These are phyloP conservation scores for Apamea monoglypha DNA, from an alignment of 2,888 invertebrate genomes.

Conservation along the genomic window DNA sequence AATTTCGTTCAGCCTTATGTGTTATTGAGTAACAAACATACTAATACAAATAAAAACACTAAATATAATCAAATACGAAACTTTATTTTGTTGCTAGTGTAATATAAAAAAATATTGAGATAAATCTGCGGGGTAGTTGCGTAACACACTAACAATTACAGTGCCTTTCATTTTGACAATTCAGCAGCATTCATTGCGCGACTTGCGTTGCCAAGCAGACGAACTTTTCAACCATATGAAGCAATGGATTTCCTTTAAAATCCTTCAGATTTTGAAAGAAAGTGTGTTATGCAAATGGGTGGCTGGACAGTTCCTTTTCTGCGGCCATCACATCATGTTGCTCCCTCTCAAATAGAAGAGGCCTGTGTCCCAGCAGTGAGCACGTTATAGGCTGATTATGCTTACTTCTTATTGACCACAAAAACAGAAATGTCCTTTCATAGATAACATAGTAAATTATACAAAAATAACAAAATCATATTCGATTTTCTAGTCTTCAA, in stretches of 20 bases:
- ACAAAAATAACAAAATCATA: neutral
- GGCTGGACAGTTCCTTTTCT: no score
- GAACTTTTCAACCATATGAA: no score
- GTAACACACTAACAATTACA: neutral
- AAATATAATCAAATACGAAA: slow-evolving; percentile 30
- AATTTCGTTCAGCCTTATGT: neutral
- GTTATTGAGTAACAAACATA: no score
- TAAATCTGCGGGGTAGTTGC: neutral
- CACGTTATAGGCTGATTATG: no score
- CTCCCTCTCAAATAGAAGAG: no score
- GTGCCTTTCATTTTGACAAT: neutral
- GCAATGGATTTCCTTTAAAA: no score
- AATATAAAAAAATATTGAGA: neutral
- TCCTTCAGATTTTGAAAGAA: no score
- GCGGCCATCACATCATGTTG: no score
- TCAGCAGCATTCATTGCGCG: no score
- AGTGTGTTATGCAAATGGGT: no score
- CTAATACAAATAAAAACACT: neutral
- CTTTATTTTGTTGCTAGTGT: neutral
- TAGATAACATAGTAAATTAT: slow-evolving; percentile 8
- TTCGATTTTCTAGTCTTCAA: slow-evolving; percentile 4
- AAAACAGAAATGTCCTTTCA: neutral
- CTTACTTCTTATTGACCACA: neutral
- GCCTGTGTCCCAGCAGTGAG: no score
- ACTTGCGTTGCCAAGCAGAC: no score